phyloP scores from a whole-genome alignment of 2,113 vertebrate genomes.

The Barbus barbus region DNA sequence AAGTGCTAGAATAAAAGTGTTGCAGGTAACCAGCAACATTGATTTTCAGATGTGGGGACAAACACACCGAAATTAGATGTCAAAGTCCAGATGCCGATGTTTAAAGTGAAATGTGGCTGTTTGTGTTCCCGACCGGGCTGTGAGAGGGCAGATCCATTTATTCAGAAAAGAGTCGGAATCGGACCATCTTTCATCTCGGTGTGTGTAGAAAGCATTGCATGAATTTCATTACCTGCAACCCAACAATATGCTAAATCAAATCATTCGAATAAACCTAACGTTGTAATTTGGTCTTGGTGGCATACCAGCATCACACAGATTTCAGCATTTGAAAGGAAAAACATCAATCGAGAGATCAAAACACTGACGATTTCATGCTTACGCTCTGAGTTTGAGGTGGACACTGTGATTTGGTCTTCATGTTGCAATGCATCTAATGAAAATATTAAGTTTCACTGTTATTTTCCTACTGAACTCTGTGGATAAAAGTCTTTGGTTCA shows the following conservation, averaged over 20 bases:
- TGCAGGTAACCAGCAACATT: slow-evolving; percentile 46
- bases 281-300: not conserved
- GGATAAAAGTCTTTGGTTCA: no score
- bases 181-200: not conserved
- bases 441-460: no score
- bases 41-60: slow-evolving; percentile 51
- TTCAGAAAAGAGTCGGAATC: not conserved
- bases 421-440: not conserved
- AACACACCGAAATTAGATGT: slow-evolving; percentile 48
- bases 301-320: not conserved
- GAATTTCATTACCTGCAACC: not conserved
- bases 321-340: not conserved
- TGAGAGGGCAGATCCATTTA: not conserved
- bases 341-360: not conserved
- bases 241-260: not conserved
- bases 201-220: not conserved
- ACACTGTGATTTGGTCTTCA: not conserved
- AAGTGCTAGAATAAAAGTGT: slow-evolving; percentile 46
- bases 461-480: no score
- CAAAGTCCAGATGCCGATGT: slow-evolving; percentile 41
- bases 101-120: slow-evolving; percentile 52
- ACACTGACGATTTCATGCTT: not conserved
- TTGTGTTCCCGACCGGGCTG: slow-evolving; percentile 17
- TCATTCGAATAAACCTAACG: not conserved
- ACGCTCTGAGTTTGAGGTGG: not conserved